Conservation (phyloP, 2,797 vertebrate species). For the Galaxias olidus region DNA sequence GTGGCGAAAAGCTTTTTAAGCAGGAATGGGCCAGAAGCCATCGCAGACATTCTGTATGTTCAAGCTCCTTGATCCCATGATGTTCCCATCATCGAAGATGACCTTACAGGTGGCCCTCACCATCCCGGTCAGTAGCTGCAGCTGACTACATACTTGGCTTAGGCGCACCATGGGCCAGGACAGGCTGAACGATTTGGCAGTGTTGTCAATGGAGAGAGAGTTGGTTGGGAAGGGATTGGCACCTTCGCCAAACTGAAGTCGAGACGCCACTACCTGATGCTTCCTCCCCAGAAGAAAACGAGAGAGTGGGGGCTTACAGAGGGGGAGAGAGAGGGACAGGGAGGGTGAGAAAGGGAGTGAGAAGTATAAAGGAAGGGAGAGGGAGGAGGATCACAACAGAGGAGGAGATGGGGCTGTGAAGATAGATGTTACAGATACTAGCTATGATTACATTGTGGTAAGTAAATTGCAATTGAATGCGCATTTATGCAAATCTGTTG, state of each 20-base stretch:
- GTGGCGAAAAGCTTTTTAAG: conserved; percentile 7
- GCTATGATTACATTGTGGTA: no score
- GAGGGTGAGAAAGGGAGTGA: neutral
- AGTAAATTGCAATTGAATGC: no score
- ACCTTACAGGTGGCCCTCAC: neutral
- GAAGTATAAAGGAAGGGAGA: neutral
- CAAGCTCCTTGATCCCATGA: conserved; percentile 3
- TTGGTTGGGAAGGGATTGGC: neutral
- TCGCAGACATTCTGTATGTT: conserved; percentile 3
- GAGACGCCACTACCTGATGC: neutral
- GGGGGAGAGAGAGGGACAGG: conserved; percentile 1
- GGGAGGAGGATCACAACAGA: no score
- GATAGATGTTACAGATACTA: no score
- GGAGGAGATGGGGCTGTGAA: no score
- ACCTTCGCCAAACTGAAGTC: conserved; percentile 2
- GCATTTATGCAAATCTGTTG: no score
- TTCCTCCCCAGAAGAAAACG: neutral
- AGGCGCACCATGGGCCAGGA: no score
- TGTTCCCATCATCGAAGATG: conserved; percentile 1
- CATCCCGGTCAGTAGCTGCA: conserved; percentile 3
- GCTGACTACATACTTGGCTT: conserved; percentile 12
- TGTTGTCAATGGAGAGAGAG: neutral
- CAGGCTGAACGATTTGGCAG: neutral
- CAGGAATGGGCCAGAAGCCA: neutral
- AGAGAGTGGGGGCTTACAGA: neutral